Conservation (phyloP, 30 jellyfish, hydroid and myxozoan species). For the Catostylus mosaicus region DNA sequence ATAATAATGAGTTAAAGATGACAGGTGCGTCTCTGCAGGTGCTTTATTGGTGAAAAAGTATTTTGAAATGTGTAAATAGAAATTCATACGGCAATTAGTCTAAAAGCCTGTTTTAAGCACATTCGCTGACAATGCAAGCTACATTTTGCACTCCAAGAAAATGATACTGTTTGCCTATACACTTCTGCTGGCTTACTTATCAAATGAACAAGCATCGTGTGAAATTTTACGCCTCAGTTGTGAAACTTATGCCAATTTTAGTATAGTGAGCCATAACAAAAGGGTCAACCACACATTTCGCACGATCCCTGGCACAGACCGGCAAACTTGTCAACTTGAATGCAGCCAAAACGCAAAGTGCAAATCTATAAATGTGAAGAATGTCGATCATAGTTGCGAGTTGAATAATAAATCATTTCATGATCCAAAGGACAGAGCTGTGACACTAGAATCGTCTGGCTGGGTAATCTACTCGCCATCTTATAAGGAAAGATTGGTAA, state of each 20-base stretch:
- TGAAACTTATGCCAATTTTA: conserved; percentile 10
- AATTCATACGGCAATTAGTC: too few species aligned
- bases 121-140: too few species aligned
- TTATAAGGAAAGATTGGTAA: conserved; percentile 5
- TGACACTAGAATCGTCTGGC: neutral
- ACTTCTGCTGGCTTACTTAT: too few species aligned
- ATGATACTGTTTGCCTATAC: too few species aligned
- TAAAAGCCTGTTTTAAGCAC: too few species aligned
- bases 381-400: conserved; percentile 10
- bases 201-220: neutral
- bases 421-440: conserved; percentile 2
- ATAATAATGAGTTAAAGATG: too few species aligned
- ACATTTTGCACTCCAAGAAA: too few species aligned
- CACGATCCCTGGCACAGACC: neutral
- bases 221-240: conserved; percentile 11
- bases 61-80: too few species aligned
- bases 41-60: too few species aligned
- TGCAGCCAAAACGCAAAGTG: conserved; percentile 13
- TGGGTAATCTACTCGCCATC: conserved; percentile 19
- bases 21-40: too few species aligned
- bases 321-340: neutral
- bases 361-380: conserved; percentile 16
- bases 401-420: conserved; percentile 6
- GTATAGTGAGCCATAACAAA: neutral
- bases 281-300: neutral